Percentiles rank a stretch among this genome's conserved stretches.
Evolutionary conservation across 2,888 invertebrate genomes (phyloP).

Genomic region (Helicoverpa assulta): DNA sequence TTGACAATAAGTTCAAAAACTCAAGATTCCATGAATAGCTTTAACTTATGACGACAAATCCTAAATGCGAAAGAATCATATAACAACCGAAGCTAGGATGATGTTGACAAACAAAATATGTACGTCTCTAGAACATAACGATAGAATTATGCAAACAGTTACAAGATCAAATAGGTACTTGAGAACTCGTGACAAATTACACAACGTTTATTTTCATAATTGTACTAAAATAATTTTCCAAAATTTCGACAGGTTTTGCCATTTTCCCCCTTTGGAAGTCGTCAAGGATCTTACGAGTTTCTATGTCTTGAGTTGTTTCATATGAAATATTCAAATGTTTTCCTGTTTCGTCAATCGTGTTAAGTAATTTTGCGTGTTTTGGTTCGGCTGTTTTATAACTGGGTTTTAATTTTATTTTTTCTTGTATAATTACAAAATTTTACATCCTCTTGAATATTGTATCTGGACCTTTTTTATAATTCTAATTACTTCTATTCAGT

Average conservation of each 20-base stretch:
- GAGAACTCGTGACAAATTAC: constrained; percentile 28
- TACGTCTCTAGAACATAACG: constrained; percentile 12
- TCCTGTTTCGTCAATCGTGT: not conserved
- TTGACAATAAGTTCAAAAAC: no score
- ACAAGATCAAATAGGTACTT: constrained; percentile 12
- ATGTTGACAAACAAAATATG: not conserved
- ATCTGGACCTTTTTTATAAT: no score
- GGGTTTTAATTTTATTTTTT: no score
- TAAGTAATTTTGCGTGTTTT: not conserved
- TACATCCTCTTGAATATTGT: no score
- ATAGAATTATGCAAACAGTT: constrained; percentile 26
- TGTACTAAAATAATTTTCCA: constrained; percentile 3
- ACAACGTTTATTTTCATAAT: constrained; percentile 34
- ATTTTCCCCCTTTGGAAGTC: not conserved
- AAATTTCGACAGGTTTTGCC: constrained; percentile 8
- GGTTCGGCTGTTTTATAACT: not conserved
- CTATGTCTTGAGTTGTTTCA: not conserved
- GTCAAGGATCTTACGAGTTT: not conserved
- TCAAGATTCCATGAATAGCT: no score
- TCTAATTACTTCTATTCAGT: no score
- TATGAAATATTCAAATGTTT: not conserved
- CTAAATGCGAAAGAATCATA: not conserved
- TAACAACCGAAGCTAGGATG: not conserved
- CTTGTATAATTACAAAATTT: no score
- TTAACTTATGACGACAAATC: not conserved